Evolutionary conservation across 2,888 invertebrate genomes (phyloP).

Genomic region (Dynastes grantii): DNA sequence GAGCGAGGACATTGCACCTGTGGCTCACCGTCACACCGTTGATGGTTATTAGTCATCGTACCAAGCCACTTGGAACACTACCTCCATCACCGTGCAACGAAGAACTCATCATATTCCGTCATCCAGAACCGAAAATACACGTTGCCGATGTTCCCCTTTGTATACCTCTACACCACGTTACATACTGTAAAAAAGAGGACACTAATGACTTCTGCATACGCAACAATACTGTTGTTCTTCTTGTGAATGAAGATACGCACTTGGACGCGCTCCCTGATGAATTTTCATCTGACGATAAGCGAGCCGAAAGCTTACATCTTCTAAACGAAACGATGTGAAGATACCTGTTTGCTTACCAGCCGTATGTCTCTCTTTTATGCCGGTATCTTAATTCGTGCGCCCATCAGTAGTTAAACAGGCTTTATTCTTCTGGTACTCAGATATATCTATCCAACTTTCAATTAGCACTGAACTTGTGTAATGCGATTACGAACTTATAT

Average conservation of each 20-base stretch:
- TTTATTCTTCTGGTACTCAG: constrained; percentile 31
- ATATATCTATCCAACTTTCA: constrained; percentile 40
- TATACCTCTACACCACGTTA: constrained; percentile 6
- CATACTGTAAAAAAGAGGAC: constrained; percentile 27
- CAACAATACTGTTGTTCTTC: constrained; percentile 31
- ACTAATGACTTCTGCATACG: constrained; percentile 48
- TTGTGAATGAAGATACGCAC: constrained; percentile 42
- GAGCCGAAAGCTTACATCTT: not conserved
- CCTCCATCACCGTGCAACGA: constrained; percentile 50
- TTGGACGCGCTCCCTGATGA: constrained; percentile 27
- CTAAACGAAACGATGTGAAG: constrained; percentile 24
- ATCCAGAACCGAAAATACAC: constrained; percentile 45
- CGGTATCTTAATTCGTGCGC: constrained; percentile 40
- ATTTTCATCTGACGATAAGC: constrained; percentile 28
- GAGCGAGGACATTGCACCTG: constrained; percentile 70
- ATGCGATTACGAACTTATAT: constrained; percentile 24
- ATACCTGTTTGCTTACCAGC: constrained; percentile 44
- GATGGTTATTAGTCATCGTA: constrained; percentile 68
- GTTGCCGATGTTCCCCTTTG: constrained; percentile 24
- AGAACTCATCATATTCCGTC: constrained; percentile 48
- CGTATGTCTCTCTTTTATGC: constrained; percentile 33
- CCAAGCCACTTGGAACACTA: constrained; percentile 58
- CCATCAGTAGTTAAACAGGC: constrained; percentile 37
- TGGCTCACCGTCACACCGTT: constrained; percentile 62
- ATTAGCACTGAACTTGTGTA: constrained; percentile 37